Percentiles rank a stretch among this genome's conserved stretches.
phyloP scores from a whole-genome alignment of 2,888 invertebrate genomes.

The Nephrotoma appendiculata region DNA sequence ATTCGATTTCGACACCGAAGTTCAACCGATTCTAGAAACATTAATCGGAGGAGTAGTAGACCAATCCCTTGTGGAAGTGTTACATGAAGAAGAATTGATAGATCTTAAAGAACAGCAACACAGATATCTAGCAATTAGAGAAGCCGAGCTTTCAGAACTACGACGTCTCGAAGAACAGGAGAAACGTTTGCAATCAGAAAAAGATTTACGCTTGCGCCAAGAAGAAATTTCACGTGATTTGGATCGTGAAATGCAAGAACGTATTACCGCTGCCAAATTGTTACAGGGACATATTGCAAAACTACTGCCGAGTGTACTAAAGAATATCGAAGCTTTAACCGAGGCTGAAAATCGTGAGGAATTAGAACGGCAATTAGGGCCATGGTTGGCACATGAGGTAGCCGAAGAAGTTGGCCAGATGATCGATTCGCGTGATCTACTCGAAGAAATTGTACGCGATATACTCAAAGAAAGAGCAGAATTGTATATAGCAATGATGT shows the following conservation, averaged over 20 bases:
- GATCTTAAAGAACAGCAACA: conserved; percentile 55
- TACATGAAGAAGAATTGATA: conserved; percentile 85
- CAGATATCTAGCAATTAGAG: conserved; percentile 40
- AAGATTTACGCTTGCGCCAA: conserved; percentile 58
- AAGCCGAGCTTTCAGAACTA: conserved; percentile 69
- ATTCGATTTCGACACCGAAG: conserved; percentile 85
- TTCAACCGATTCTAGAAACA: conserved; percentile 77
- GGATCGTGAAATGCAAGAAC: conserved; percentile 63
- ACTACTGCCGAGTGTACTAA: conserved; percentile 69
- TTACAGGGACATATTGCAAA: conserved; percentile 78
- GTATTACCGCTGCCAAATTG: conserved; percentile 67
- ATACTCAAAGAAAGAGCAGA: conserved; percentile 61
- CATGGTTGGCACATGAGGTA: conserved; percentile 75
- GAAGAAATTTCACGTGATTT: conserved; percentile 46
- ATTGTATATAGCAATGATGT: conserved; percentile 37
- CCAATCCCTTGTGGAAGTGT: conserved; percentile 75
- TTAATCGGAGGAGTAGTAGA: conserved; percentile 81
- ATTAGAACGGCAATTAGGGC: conserved; percentile 51
- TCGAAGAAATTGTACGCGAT: conserved; percentile 65
- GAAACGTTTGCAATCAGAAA: conserved; percentile 48
- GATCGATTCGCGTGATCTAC: conserved; percentile 64
- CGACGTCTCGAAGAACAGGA: conserved; percentile 70
- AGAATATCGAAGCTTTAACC: conserved; percentile 43
- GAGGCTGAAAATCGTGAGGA: conserved; percentile 35
- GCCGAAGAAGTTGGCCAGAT: conserved; percentile 65